Percentiles rank a stretch among this genome's conserved stretches.
These are phyloP conservation scores for Phalanger gymnotis DNA, from an alignment of 2,797 vertebrate species.

Conservation along the genomic window DNA sequence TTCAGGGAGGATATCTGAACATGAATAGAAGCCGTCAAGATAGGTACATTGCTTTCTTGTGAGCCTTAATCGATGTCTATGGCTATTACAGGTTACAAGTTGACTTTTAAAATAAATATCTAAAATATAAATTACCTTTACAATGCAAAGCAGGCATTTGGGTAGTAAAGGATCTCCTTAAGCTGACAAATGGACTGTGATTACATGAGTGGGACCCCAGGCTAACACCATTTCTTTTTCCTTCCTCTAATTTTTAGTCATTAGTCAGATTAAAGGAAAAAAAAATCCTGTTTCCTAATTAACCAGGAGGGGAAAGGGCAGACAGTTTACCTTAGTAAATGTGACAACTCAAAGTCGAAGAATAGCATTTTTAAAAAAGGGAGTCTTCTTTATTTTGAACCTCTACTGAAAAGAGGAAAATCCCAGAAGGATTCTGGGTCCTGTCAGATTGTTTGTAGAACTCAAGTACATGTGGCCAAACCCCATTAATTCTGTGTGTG, in stretches of 20 bases:
- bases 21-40: constrained; percentile 76
- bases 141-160: constrained; percentile 72
- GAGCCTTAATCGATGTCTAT: constrained; percentile 81
- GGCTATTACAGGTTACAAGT: constrained; percentile 77
- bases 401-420: constrained; percentile 55
- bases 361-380: neutral
- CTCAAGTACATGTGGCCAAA: constrained; percentile 18
- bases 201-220: constrained; percentile 34
- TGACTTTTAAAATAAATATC: constrained; percentile 82
- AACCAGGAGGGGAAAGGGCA: constrained; percentile 24
- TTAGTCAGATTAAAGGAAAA: neutral
- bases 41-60: constrained; percentile 80
- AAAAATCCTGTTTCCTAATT: constrained; percentile 19
- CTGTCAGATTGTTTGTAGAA: constrained; percentile 1
- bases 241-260: constrained; percentile 62
- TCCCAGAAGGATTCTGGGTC: constrained; percentile 13
- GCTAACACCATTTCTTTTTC: constrained; percentile 54
- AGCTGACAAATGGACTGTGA: constrained; percentile 46
- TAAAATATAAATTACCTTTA: constrained; percentile 80
- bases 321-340: constrained; percentile 41
- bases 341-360: constrained; percentile 29
- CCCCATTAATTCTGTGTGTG: constrained; percentile 27
- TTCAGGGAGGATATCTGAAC: constrained; percentile 77
- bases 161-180: constrained; percentile 67
- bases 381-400: constrained; percentile 20